These are phyloP conservation scores for Mustela nigripes DNA, from an alignment of 2,113 vertebrate species.

Conservation along the genomic window DNA sequence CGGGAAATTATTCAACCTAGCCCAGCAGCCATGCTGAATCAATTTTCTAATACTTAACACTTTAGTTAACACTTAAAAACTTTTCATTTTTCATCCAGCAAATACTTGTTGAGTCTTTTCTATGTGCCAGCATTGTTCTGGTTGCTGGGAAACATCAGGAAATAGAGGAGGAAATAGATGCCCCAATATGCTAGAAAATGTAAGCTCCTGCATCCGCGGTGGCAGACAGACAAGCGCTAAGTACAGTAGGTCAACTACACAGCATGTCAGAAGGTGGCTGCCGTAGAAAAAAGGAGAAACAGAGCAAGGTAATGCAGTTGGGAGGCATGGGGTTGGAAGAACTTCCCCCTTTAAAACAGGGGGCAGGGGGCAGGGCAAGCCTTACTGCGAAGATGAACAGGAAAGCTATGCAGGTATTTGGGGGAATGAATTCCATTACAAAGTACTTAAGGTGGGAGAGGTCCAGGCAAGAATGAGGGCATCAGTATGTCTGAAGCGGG, in stretches of 20 bases:
- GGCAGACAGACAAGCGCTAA: background rate
- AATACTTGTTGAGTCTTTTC: background rate
- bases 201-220: background rate
- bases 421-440: background rate
- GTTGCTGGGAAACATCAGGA: too few species aligned
- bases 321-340: background rate
- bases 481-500: too few species aligned
- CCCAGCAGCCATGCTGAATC: background rate
- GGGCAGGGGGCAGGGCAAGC: background rate
- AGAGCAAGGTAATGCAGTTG: too few species aligned
- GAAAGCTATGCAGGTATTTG: background rate
- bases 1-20: background rate
- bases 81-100: background rate
- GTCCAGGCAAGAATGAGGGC: background rate
- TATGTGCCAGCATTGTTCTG: background rate
- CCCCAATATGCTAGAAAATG: background rate
- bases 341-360: background rate
- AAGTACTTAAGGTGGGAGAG: too few species aligned
- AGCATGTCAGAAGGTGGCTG: background rate
- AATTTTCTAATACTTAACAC: background rate
- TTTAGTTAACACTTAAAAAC: background rate
- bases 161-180: background rate
- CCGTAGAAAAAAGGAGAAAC: background rate
- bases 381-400: background rate
- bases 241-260: background rate